These are phyloP conservation scores for Elephantulus edwardii DNA, from an alignment of 2,113 vertebrate genomes.

Conservation along the genomic window DNA sequence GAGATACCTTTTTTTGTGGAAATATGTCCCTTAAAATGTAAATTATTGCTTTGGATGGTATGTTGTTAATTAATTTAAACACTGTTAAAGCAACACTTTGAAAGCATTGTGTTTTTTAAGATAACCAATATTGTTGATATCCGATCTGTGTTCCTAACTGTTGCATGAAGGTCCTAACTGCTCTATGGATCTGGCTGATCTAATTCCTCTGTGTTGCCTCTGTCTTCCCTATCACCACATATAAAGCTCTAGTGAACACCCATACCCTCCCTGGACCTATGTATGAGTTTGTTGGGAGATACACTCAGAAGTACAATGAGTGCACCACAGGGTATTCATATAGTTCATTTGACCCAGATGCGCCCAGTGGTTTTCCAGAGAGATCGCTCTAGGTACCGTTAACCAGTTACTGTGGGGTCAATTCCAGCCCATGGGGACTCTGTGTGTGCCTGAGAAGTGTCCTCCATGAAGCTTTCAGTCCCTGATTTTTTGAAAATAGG, in stretches of 20 bases:
- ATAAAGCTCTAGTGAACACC: background rate
- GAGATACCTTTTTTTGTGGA: background rate
- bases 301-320: background rate
- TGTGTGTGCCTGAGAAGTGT: background rate
- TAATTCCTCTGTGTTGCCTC: background rate
- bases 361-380: background rate
- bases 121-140: background rate
- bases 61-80: constrained; percentile 15
- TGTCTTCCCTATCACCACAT: background rate
- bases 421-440: background rate
- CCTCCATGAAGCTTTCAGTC: background rate
- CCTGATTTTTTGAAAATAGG: background rate
- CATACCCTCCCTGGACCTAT: background rate
- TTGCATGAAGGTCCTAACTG: background rate
- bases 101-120: background rate
- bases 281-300: background rate
- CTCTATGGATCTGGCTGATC: background rate
- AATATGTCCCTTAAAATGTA: background rate
- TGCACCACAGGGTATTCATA: background rate
- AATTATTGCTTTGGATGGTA: background rate
- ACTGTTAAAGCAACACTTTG: background rate
- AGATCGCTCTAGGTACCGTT: background rate
- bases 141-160: constrained; percentile 3
- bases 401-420: background rate
- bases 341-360: background rate